These are phyloP conservation scores for Clamator glandarius DNA, from an alignment of 2,797 vertebrate genomes.

Conservation along the genomic window DNA sequence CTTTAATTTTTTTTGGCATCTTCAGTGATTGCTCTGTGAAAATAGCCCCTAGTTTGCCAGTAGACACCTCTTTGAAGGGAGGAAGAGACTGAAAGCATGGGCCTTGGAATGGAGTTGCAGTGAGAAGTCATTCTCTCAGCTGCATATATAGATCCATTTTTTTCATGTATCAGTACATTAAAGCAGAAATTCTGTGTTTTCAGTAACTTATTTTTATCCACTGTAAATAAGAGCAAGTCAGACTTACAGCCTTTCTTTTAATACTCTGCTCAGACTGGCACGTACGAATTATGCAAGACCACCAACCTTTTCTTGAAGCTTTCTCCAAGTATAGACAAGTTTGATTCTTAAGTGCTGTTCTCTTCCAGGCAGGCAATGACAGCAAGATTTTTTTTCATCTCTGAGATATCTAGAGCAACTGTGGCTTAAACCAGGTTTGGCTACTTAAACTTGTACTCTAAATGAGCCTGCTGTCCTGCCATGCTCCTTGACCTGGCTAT, in stretches of 20 bases:
- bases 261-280: neutral
- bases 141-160: neutral
- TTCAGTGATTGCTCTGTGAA: neutral
- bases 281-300: neutral
- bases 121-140: neutral
- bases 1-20: neutral
- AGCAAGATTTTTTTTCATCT: neutral
- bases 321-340: neutral
- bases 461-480: neutral
- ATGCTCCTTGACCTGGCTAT: neutral
- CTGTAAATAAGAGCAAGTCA: neutral
- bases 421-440: neutral
- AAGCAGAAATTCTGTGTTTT: neutral
- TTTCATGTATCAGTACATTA: neutral
- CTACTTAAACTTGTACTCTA: neutral
- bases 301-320: neutral
- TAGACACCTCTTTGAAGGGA: conserved; percentile 2
- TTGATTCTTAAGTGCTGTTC: neutral
- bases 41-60: neutral
- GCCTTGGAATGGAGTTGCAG: neutral
- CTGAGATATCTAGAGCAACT: neutral
- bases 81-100: neutral
- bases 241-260: neutral
- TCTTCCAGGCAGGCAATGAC: neutral
- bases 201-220: neutral